These are phyloP conservation scores for Eudasyphora cyanicolor DNA, from an alignment of 2,888 invertebrate genomes.

Conservation along the genomic window DNA sequence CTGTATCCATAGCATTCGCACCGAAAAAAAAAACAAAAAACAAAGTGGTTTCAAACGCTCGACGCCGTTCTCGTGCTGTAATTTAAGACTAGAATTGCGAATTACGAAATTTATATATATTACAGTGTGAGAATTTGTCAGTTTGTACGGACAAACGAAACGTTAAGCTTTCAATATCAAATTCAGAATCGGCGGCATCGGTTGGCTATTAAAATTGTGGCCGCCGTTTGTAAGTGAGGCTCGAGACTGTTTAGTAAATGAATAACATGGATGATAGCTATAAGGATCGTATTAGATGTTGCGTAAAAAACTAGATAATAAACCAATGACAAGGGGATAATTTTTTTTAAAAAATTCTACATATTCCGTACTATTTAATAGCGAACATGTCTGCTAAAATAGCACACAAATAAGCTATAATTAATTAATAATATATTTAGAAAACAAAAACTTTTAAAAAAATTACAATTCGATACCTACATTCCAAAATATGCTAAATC, in stretches of 20 bases:
- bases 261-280: not conserved
- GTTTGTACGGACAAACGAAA: not conserved
- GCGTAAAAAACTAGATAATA: too few relatives aligned
- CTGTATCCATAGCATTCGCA: not conserved
- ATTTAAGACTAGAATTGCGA: conserved; percentile 6
- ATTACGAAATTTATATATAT: too few relatives aligned
- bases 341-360: too few relatives aligned
- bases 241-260: not conserved
- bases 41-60: not conserved
- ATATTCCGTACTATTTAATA: too few relatives aligned
- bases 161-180: not conserved
- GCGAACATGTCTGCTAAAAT: too few relatives aligned
- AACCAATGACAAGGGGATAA: too few relatives aligned
- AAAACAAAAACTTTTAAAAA: too few relatives aligned
- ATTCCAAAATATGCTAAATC: too few relatives aligned
- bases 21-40: not conserved
- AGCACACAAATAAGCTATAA: too few relatives aligned
- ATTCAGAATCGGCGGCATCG: not conserved
- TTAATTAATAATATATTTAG: too few relatives aligned
- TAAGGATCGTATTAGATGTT: not conserved
- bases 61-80: conserved; percentile 19
- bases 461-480: too few relatives aligned
- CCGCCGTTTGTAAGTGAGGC: too few relatives aligned
- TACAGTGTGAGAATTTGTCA: not conserved
- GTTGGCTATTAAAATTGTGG: not conserved